Conservation (phyloP, 2,888 invertebrate species). For the Volucella inanis region DNA sequence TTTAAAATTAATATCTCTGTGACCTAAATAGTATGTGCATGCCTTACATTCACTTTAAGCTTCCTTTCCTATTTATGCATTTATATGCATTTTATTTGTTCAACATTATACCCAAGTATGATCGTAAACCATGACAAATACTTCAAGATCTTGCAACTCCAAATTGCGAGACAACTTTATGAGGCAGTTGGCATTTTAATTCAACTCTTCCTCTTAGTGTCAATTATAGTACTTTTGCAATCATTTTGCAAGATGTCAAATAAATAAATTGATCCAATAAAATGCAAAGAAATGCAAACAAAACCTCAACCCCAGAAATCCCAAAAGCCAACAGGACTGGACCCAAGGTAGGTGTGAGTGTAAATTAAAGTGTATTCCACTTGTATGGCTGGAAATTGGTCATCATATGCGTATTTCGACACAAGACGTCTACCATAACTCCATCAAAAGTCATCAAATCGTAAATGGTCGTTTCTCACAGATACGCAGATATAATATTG, state of each 20-base stretch:
- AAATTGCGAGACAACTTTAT: constrained; percentile 19
- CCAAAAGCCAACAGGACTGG: neutral
- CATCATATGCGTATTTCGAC: constrained; percentile 32
- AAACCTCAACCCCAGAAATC: neutral
- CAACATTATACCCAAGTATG: neutral
- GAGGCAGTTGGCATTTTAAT: constrained; percentile 53
- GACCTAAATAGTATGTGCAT: no score
- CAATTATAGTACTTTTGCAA: constrained; percentile 39
- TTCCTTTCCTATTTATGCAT: no score
- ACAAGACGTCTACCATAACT: constrained; percentile 56
- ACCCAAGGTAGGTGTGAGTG: no score
- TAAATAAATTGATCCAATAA: constrained; percentile 50
- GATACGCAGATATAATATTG: constrained; percentile 35
- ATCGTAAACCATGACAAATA: constrained; percentile 13
- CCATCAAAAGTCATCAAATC: constrained; percentile 62
- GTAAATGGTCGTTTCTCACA: constrained; percentile 16
- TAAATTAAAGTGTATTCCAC: no score
- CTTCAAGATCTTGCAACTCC: constrained; percentile 1
- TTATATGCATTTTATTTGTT: no score
- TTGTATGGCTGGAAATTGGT: neutral
- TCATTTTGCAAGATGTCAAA: constrained; percentile 42
- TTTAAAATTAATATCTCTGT: no score
- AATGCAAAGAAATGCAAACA: constrained; percentile 1
- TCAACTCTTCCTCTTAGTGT: constrained; percentile 47
- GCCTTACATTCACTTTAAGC: no score